Evolutionary conservation across 2,797 vertebrate genomes (phyloP), one percentile per base, ranked within the genome.

Genomic region (Cyprinodon diabolis): DNA sequence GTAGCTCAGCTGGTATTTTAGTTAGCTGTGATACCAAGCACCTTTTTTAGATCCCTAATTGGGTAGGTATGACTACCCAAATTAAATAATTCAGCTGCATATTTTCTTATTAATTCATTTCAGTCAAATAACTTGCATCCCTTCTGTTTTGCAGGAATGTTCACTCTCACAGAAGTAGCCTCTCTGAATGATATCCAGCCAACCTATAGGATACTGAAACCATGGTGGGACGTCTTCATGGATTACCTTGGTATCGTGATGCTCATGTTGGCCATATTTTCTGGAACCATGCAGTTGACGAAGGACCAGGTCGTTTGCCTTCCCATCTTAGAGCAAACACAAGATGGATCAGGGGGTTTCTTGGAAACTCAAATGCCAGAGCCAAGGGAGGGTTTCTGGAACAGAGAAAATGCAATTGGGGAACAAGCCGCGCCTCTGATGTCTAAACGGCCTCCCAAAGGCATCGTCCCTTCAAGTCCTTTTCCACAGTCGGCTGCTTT

Each of bases 161-260:
- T 99, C 93, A 97, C 98, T 94, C 98, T 99, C 92, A 98, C 98
- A 75, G 98, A 99, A 96, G 97, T 99, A 93, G 97, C 98, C 90
- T 97, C 98, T 40, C 95, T 99, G 89, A 98, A 97, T 93, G 98
- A 99, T 93, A 97, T 99, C 89, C 97, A 98, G 92, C 97, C 98
- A 79, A 99, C 98, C 21, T 99, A 99, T 83, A 96, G 97, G 56
- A 99, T 99, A 84, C 94, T 99, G 92, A 99, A 99, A 92, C 98
- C 98, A 97, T 99, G 98, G 98, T 99, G 98, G 98, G 98, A 99
- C 77, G 98, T 99, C 65, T 99, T 99, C 92, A 99, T 99, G 98
- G 98, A 99, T 94, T 99, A 99, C 89, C 94, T 99, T 35, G 97
- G 97, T 14, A 96, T 98, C 51, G 96, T 99, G 82, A 99, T 99